Evolutionary conservation across 2,888 invertebrate species (phyloP), one percentile per base, ranked within the genome.

Genomic region (Diaperis boleti): DNA sequence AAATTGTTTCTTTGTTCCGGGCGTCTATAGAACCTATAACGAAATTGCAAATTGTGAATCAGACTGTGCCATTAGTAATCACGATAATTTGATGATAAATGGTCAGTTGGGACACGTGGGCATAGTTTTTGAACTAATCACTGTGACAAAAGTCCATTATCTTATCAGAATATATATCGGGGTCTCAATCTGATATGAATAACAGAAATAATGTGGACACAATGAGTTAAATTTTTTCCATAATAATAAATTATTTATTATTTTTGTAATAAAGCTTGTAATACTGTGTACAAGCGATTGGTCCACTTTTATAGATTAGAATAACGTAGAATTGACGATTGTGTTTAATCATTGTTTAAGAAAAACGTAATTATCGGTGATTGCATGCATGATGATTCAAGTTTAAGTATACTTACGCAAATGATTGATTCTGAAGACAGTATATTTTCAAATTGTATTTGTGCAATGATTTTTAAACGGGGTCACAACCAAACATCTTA

Each of bases 371-470:
- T 26, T 26, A 26, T 26, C 26, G 26, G n/a, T 14, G 8, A 1
- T 14, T 8, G 11, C 15, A 10, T 31, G 31, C 13, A 6, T 47
- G 47, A 31, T 29, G 45, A 45, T 29, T 45, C 29, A 47, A 6
- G 3, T 47, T 13, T 47, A 31, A 31, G 33, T 31, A 31, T 47
- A 8, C 29, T 31, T 15, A 14, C 18, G 41, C 8, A 17, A 8
- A 41, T 41, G 1, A 41, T 41, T 17, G 41, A 41, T 15, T 41
- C 10, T n/a, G 3, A 10, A 10, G 37, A n/a, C 6, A 20, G 31
- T 33, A 8, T 13, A 39, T 39, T 13, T 14, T 10, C 5, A 13
- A 37, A 13, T 14, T 11, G 10, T 5, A 37, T 13, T 13, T 37
- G 37, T 14, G 37, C 11, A 8, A 14, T 37, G 5, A n/a, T 33